Evolutionary conservation across 30 jellyfish, hydroid and myxozoan species (phyloP), one percentile per base, ranked within the genome.

Genomic region (Hydractinia echinata): DNA sequence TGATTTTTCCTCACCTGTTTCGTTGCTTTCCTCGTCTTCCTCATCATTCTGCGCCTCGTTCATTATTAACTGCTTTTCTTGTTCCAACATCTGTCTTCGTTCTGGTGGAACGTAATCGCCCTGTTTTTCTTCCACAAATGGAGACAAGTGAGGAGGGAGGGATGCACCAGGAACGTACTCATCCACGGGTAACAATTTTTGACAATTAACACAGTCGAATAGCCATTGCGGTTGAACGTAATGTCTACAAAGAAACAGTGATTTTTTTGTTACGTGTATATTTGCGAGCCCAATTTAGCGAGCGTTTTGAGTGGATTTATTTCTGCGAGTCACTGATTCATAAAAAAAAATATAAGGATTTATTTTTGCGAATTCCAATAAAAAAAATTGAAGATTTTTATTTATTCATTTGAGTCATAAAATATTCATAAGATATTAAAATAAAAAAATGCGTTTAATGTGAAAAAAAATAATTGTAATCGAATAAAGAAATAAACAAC

Each of bases 151-250:
- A 4, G 99, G 99, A 8, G 99, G 99, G 10, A 95, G 92, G 15
- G 83, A n/a, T 1, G 88, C 83, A 9, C 97, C 98, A 4, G 96
- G 97, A 61, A 95, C 77, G 72, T 95, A 95, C 15, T 86, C 98
- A 48, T 95, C 96, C 15, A 89, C 51, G 14, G 99, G 97, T 18
- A 89, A 73, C 7, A 95, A 53, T 64, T 71, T 53, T 30, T 85
- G 72, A 21, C 72, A 66, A 72, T 95, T 95, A 48, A 95, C 96
- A 61, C 95, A 82, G 80, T 95, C 99, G 54, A 95, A 95, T 6
- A 95, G 81, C 99, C 99, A 95, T 74, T 95, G 99, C 4, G 99
- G 99, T 67, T 95, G 99, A n/a, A 95, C 91, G 82, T 95, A 89
- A 66, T 83, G 87, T 88, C 99, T 89, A 54, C 4, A 68, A 66